A percentile compares a stretch with the other conserved stretches of the same genome.
These are phyloP conservation scores for Phoebastria nigripes DNA, from an alignment of 2,797 vertebrate species.

Conservation along the genomic window DNA sequence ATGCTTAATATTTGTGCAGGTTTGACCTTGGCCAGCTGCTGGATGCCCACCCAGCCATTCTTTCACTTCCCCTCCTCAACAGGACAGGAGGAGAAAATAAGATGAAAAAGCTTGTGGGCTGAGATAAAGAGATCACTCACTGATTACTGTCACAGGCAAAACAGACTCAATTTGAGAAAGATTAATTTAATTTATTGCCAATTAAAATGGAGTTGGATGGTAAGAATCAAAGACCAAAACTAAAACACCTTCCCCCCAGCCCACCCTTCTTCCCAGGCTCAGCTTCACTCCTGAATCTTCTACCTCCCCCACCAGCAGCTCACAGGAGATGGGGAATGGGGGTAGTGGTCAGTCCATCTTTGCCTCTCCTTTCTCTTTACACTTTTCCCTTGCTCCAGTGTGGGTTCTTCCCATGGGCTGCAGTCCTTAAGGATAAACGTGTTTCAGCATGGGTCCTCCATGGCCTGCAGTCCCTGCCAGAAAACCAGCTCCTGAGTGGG, in stretches of 20 bases:
- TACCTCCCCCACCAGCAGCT: neutral
- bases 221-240: neutral
- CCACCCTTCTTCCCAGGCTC: neutral
- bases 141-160: neutral
- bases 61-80: neutral
- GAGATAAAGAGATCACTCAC: neutral
- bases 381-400: neutral
- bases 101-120: neutral
- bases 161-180: neutral
- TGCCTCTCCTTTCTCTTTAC: neutral
- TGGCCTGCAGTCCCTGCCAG: accelerated
- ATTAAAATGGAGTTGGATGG: neutral
- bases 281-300: neutral
- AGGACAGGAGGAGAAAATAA: neutral
- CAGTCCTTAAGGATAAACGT: neutral
- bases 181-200: neutral
- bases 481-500: neutral
- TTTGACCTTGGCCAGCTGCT: neutral
- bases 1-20: neutral
- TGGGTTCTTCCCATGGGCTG: neutral
- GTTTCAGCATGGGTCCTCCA: neutral
- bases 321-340: accelerated
- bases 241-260: neutral
- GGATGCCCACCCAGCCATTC: neutral
- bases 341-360: neutral